A percentile compares a stretch with the other conserved stretches of the same genome.
Conservation (phyloP, 2,113 vertebrate species). For the Callionymus lyra region DNA sequence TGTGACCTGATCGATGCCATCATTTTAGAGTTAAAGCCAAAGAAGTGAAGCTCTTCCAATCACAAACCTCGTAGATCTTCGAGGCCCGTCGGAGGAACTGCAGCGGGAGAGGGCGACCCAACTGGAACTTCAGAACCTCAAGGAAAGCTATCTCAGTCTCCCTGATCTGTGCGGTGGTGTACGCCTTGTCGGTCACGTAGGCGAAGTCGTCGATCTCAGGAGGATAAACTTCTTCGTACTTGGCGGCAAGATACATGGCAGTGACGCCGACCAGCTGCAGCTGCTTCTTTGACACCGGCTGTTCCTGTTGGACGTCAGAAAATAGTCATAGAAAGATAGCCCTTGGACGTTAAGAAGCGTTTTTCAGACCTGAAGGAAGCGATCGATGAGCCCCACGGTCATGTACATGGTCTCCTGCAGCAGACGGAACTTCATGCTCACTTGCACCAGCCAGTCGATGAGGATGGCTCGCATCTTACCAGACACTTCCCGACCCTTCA, state of each 20-base stretch:
- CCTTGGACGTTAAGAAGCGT: background rate
- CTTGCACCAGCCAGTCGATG: conserved; percentile 84
- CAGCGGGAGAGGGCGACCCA: conserved; percentile 69
- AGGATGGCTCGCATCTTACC: conserved; percentile 78
- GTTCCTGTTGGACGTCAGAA: conserved; percentile 55
- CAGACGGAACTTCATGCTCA: conserved; percentile 73
- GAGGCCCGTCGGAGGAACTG: conserved; percentile 77
- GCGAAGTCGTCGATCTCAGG: conserved; percentile 69
- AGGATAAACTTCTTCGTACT: conserved; percentile 77
- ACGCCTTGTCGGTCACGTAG: conserved; percentile 67
- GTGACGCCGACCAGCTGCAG: conserved; percentile 80
- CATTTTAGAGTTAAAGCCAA: background rate
- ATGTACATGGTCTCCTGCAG: conserved; percentile 83
- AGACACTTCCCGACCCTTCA: conserved; percentile 68
- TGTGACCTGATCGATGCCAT: conserved; percentile 55
- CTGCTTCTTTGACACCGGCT: conserved; percentile 68
- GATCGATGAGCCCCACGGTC: conserved; percentile 75
- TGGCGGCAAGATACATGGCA: conserved; percentile 81
- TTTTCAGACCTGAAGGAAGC: conserved; percentile 75
- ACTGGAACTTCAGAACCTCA: conserved; percentile 65
- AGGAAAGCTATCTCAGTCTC: conserved; percentile 79
- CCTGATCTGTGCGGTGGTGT: conserved; percentile 68
- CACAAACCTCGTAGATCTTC: conserved; percentile 72
- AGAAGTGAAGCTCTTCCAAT: background rate
- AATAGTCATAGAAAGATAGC: background rate